Percentiles rank a stretch among this genome's conserved stretches.
Evolutionary conservation across 2,113 vertebrate genomes (phyloP).

Genomic region (pig (Sus scrofa)): DNA sequence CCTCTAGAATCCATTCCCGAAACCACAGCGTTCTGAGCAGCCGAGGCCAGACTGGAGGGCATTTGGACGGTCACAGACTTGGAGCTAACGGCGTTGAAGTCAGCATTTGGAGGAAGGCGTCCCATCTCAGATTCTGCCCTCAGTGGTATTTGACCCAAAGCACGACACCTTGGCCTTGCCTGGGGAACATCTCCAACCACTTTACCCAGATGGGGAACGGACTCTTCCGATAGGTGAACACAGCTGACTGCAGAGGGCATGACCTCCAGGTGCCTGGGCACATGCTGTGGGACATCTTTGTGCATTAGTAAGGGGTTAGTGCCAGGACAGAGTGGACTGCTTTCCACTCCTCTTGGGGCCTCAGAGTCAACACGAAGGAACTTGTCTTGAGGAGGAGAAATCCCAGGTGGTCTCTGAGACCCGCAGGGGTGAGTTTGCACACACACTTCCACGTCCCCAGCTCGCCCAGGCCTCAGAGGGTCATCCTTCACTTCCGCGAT

Average conservation of each 20-base stretch:
- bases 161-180: neutral
- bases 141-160: neutral
- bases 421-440: neutral
- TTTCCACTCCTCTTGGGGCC: neutral
- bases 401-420: neutral
- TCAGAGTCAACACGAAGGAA: neutral
- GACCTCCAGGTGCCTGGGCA: neutral
- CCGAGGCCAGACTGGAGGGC: constrained; percentile 77
- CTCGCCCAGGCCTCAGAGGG: neutral
- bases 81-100: constrained; percentile 9
- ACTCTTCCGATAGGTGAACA: neutral
- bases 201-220: neutral
- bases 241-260: neutral
- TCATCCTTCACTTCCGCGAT: neutral
- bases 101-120: neutral
- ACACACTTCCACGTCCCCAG: no score
- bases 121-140: neutral
- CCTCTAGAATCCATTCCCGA: neutral
- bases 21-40: constrained; percentile 37
- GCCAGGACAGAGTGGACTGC: neutral
- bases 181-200: neutral
- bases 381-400: neutral
- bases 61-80: constrained; percentile 83
- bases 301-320: neutral
- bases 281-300: neutral